Evolutionary conservation across 1,140 invertebrate species (phyloP), one percentile per base, ranked within the genome.

Genomic region (Aphaenogaster floridana): DNA sequence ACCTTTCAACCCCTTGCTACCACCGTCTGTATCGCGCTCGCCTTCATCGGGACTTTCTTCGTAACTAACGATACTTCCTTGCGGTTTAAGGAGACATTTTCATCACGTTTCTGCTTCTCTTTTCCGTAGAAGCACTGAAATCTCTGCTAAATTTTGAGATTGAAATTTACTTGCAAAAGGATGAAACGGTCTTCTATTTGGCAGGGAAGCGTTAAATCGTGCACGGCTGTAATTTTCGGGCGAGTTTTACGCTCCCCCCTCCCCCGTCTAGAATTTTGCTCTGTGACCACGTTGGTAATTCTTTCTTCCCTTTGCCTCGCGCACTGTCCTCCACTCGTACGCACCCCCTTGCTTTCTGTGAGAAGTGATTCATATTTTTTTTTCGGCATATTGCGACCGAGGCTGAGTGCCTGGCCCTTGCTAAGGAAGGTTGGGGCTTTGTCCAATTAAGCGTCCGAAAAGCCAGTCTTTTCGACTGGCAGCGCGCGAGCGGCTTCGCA

Each of bases 401-500:
- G 87, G 88, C 88, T 87, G 91, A 94, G 94, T 92, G 92, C 90
- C 86, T 78, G 91, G 91, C 90, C 92, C 89, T 91, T 72, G 86
- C 90, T 89, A 93, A 94, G 91, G 88, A 94, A 93, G 90, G 93
- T 89, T 88, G 92, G 93, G 92, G 94, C 94, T 95, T 95, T 95
- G 94, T 95, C 94, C 94, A 95, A 95, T 95, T 95, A 95, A 95
- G 93, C 94, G 92, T 94, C 93, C 93, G 83, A 91, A 94, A 69
- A 69, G 66, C 42, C 66, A 50, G 66, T 69, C 93, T 94, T 94
- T 93, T 92, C 91, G 93, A 93, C 91, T 89, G 88, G 86, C 92
- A 88, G 88, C 86, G 90, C 87, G 89, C 90, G 64, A 81, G 89
- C 83, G 90, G 90, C 91, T 91, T 92, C 92, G 94, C 92, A 94